Evolutionary conservation across 1,140 invertebrate genomes (phyloP).

Genomic region (Liolophura sinensis): DNA sequence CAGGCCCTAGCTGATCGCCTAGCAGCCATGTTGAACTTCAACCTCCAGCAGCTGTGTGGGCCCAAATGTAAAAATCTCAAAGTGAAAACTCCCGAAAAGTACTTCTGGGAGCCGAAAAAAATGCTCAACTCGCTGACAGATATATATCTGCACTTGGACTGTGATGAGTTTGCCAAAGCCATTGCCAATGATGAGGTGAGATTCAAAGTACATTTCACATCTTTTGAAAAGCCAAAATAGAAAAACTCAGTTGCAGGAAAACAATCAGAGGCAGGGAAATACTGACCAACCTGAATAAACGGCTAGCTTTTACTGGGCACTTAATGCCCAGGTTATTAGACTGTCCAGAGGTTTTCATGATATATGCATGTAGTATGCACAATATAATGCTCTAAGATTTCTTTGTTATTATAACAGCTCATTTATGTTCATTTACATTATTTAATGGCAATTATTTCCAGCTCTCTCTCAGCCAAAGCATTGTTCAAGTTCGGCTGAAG

Average conservation of each 20-base stretch:
- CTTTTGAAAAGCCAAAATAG: background rate
- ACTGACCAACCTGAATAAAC: too few relatives aligned
- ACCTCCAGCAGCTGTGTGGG: conserved; percentile 94
- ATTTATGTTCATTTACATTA: too few relatives aligned
- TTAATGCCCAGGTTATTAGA: too few relatives aligned
- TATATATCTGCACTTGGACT: conserved; percentile 94
- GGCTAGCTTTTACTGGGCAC: too few relatives aligned
- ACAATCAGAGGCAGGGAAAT: too few relatives aligned
- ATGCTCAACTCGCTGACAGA: conserved; percentile 90
- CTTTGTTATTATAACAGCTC: too few relatives aligned
- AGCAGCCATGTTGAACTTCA: conserved; percentile 98
- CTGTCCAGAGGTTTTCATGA: too few relatives aligned
- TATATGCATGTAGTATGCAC: too few relatives aligned
- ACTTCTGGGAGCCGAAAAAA: conserved; percentile 93
- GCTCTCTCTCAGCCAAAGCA: too few relatives aligned
- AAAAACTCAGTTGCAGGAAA: background rate
- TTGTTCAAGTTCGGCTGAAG: too few relatives aligned
- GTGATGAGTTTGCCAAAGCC: conserved; percentile 49
- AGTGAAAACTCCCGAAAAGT: conserved; percentile 92
- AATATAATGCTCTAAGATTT: too few relatives aligned
- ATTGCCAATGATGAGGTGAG: conserved; percentile 57
- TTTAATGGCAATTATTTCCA: too few relatives aligned
- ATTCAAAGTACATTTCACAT: background rate
- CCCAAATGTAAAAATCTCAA: conserved; percentile 97
- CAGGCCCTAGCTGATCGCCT: conserved; percentile 84